Evolutionary conservation across 2,888 invertebrate genomes (phyloP), one percentile per base, ranked within the genome.

Genomic region (Morpho deidamia): DNA sequence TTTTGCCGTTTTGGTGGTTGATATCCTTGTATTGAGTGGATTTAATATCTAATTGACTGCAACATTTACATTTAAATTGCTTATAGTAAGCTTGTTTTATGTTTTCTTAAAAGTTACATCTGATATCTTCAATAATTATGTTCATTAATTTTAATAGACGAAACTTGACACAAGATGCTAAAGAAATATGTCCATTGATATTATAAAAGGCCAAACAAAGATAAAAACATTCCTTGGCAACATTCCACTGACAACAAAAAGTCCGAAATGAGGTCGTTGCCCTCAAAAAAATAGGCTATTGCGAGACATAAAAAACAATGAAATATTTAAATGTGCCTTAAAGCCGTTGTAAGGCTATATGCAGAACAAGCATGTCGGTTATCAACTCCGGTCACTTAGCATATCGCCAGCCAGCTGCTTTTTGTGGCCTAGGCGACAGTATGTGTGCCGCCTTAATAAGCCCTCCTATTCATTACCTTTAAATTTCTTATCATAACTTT

Each of bases 331-430:
- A 66, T 65, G 64, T 61, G 57, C 59, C 59, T 56, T 60, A 64
- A 65, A 65, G 67, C 61, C 64, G 69, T 69, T 69, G 65, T 68
- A 70, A 70, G 71, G 68, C 64, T 56, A 58, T 61, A 59, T 62
- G 56, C 63, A 55, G 51, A 59, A 59, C 51, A 52, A 52, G 57
- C 58, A 80, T 81, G 83, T 76, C 76, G 69, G 78, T 77, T 87
- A 87, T 88, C 87, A 83, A 72, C 76, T 66, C 63, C 62, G 76
- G 76, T 74, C 80, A 82, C 86, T 88, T 87, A 87, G 86, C 87
- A 87, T 86, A 88, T 87, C 85, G 78, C 70, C 63, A 62, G 70
- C 68, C 65, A 62, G 69, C 72, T 57, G 75, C 74, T 85, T 85
- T 85, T 87, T 83, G 80, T 78, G 70, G 64, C 74, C 75, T 71